A percentile compares a stretch with the other conserved stretches of the same genome.
Conservation (phyloP, 2,113 vertebrate species). For the Thomomys bottae region DNA sequence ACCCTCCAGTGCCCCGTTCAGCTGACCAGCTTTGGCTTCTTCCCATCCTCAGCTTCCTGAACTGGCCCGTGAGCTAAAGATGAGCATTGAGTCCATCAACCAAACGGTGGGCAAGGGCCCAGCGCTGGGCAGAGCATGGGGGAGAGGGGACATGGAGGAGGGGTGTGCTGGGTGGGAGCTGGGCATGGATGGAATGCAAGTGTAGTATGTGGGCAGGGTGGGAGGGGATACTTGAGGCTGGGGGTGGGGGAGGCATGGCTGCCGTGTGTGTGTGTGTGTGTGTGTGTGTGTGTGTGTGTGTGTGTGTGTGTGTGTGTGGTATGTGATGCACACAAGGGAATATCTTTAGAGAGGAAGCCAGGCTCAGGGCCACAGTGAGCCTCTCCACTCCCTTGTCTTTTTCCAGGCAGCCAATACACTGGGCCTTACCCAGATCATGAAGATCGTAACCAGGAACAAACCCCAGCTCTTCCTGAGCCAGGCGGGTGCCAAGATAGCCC, state of each 20-base stretch:
- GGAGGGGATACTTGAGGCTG: not conserved
- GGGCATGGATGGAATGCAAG: too few species aligned
- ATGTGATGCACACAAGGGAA: not conserved
- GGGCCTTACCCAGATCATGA: conserved; percentile 56
- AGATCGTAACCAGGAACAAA: not conserved
- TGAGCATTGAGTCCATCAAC: conserved; percentile 5
- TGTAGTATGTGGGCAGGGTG: not conserved
- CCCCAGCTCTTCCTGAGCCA: conserved; percentile 37
- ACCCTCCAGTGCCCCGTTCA: not conserved
- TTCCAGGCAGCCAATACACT: conserved; percentile 61
- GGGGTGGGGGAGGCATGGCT: not conserved
- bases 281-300: too few species aligned
- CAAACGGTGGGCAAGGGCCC: conserved; percentile 42
- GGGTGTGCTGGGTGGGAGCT: accelerated
- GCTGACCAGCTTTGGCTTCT: not conserved
- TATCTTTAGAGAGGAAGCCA: not conserved
- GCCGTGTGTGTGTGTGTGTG: too few species aligned
- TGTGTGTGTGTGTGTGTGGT: not conserved
- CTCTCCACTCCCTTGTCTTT: not conserved
- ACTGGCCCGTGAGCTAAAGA: conserved; percentile 43
- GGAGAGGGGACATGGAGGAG: not conserved
- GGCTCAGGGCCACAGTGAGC: not conserved
- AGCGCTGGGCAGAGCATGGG: too few species aligned
- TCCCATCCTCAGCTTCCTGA: conserved; percentile 67
- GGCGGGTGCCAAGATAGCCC: conserved; percentile 18